phyloP scores from a whole-genome alignment of 2,797 vertebrate species.

The Lutjanus argentimaculatus region DNA sequence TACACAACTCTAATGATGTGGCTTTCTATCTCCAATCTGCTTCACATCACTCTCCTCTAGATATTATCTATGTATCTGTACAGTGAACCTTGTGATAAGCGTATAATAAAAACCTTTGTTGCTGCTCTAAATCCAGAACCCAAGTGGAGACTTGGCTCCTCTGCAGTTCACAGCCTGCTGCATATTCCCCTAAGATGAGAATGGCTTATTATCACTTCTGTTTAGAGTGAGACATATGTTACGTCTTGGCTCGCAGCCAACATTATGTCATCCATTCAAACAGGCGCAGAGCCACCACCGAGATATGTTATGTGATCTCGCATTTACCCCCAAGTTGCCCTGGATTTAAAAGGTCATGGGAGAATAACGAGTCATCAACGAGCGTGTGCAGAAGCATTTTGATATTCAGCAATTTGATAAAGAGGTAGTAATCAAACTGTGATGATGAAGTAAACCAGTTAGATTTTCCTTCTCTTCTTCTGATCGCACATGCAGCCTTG shows the following conservation, averaged over 20 bases:
- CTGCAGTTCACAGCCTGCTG: constrained; percentile 17
- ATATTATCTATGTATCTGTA: neutral
- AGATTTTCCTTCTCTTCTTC: neutral
- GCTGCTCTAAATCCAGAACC: constrained; percentile 9
- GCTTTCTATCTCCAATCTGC: neutral
- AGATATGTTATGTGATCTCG: constrained; percentile 6
- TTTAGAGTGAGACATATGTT: constrained; percentile 41
- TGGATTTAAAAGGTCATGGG: constrained; percentile 17
- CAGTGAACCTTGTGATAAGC: neutral
- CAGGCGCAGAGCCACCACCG: neutral
- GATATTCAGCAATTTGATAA: neutral
- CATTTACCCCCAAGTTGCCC: constrained; percentile 8
- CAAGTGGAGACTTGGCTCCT: constrained; percentile 14
- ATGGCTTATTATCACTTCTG: constrained; percentile 3
- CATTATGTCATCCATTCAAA: constrained; percentile 7
- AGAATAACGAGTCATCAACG: neutral
- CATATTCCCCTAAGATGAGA: constrained; percentile 3
- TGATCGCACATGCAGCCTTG: neutral
- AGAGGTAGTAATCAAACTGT: neutral
- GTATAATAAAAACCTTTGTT: neutral
- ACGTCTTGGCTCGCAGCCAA: constrained; percentile 16
- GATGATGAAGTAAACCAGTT: neutral
- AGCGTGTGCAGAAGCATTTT: neutral
- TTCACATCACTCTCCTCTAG: neutral
- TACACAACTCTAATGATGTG: neutral